Evolutionary conservation across 2,888 invertebrate species (phyloP), one percentile per base, ranked within the genome.

Genomic region (Andrena camellia): DNA sequence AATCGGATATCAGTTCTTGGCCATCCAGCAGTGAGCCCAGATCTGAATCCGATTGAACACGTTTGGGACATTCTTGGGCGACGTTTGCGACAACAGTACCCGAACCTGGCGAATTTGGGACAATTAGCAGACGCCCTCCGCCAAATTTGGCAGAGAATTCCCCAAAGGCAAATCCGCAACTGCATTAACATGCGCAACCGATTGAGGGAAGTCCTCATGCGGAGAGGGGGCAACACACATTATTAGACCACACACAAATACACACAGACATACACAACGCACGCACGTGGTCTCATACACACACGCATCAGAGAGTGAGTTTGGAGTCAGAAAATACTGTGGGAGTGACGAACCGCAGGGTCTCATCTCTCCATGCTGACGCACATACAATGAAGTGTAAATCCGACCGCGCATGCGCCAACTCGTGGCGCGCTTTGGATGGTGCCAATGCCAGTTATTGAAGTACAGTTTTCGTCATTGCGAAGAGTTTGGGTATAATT

Each of bases 51-150:
- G 5, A 64, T 64, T 23, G 63, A 42, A 0, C 63, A 64, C 17
- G 63, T 64, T 17, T 64, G 42, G 63, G 42, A 64, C 7, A 64
- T 64, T 23, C 20, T 64, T n/a, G 20, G 33, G 33, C 59, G 59
- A 8, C 59, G 29, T 26, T 59, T 59, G 26, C 10, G 29, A 59
- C 59, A 17, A 17, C 13, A 29, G 17, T 59, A 59, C 17, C 59
- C 29, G 17, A 17, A 26, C 13, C 1, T 59, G 29, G 26, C 29
- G 29, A 59, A 17, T 59, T 59, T 59, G 10, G 6, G 6, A 7
- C 5, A 50, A 50, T 50, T 35, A 35, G 10, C 10, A 35, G 0
- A 10, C 35, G 35, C 35, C 35, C 10, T 35, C 50, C n/a, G 50
- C 6, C n/a, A 50, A 50, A 50, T 50, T 5, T 50, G n/a, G 50